phyloP scores from a whole-genome alignment of 2,113 vertebrate genomes.

The Dascyllus trimaculatus region DNA sequence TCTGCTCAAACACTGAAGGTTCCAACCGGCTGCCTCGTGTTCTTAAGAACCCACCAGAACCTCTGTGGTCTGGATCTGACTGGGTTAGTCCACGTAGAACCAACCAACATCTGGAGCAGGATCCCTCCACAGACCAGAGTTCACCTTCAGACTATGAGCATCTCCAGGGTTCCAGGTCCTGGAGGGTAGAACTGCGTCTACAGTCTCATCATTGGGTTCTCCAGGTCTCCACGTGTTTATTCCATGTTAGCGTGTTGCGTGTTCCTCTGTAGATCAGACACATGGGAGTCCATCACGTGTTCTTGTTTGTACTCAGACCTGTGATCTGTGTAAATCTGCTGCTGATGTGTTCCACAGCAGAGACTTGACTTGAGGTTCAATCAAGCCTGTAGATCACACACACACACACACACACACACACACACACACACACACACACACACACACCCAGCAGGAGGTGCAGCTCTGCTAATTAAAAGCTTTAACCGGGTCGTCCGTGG shows the following conservation, averaged over 20 bases:
- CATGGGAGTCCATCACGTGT: constrained; percentile 51
- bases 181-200: too few species aligned
- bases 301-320: constrained; percentile 7
- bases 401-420: too few species aligned
- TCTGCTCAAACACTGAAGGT: constrained; percentile 4
- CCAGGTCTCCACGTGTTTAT: constrained; percentile 28
- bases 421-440: too few species aligned
- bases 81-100: neutral
- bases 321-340: constrained; percentile 38
- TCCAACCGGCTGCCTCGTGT: constrained; percentile 33
- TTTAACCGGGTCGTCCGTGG: too few species aligned
- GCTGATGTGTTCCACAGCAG: constrained; percentile 13
- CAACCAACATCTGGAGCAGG: too few species aligned
- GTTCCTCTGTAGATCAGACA: constrained; percentile 42
- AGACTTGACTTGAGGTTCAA: constrained; percentile 49
- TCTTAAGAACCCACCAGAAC: constrained; percentile 27
- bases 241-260: constrained; percentile 46
- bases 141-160: too few species aligned
- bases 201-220: too few species aligned
- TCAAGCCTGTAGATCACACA: too few species aligned
- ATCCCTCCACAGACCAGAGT: too few species aligned
- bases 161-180: too few species aligned
- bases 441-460: too few species aligned
- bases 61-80: constrained; percentile 31
- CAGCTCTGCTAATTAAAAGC: too few species aligned